phyloP scores from a whole-genome alignment of 2,888 invertebrate genomes.

The Epinotia bilunana region DNA sequence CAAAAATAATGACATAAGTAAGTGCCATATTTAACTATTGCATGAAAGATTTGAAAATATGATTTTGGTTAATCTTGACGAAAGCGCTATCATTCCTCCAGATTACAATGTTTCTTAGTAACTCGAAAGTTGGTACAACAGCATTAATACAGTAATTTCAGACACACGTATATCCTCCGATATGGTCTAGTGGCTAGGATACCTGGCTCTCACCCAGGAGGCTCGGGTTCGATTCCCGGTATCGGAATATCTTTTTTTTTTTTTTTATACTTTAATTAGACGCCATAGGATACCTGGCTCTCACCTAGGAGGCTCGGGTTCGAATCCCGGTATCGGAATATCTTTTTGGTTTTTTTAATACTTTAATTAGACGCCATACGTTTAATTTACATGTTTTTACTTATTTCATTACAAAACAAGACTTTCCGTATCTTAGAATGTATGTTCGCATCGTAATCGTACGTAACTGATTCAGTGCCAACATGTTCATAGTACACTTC shows the following conservation, averaged over 20 bases:
- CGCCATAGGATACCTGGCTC: conserved; percentile 66
- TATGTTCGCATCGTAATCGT: background rate
- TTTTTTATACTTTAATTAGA: background rate
- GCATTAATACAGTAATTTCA: conserved; percentile 1
- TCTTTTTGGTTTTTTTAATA: conserved; percentile 23
- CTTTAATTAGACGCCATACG: too few species aligned
- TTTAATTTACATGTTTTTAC: too few species aligned
- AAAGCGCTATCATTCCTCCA: too few species aligned
- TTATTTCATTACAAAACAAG: too few species aligned
- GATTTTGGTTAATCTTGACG: too few species aligned
- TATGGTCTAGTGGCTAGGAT: conserved; percentile 81
- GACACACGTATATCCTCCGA: conserved; percentile 52
- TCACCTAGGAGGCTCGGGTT: conserved; percentile 69
- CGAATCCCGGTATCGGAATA: conserved; percentile 78
- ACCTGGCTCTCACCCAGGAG: conserved; percentile 57
- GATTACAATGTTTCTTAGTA: too few species aligned
- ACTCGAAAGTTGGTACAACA: background rate
- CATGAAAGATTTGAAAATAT: too few species aligned
- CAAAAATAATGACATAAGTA: too few species aligned
- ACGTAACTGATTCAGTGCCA: background rate
- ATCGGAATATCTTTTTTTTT: conserved; percentile 59
- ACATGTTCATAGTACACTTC: too few species aligned
- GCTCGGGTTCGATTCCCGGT: conserved; percentile 81
- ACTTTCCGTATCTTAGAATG: too few species aligned
- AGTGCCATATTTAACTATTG: too few species aligned